Conservation (phyloP, 2,797 vertebrate genomes). For the Thalassophryne amazonica region DNA sequence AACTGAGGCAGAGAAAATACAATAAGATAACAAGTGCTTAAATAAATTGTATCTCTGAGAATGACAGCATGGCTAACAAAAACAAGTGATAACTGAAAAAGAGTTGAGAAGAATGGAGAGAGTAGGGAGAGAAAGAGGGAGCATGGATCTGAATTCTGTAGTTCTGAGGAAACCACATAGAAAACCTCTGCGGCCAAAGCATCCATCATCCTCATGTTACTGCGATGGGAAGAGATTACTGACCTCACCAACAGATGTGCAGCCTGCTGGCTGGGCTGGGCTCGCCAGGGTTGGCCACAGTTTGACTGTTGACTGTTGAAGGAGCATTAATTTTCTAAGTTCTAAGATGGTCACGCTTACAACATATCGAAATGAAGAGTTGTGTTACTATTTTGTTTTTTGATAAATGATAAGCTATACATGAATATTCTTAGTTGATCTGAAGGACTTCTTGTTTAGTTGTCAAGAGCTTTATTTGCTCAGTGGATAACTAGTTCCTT, state of each 20-base stretch:
- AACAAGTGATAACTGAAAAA: conserved; percentile 17
- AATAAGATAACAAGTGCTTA: background rate
- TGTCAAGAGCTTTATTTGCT: too few relatives aligned
- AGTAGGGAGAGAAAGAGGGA: conserved; percentile 29
- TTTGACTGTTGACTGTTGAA: conserved; percentile 18
- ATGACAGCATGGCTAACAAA: conserved; percentile 20
- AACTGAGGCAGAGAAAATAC: background rate
- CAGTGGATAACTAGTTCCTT: too few relatives aligned
- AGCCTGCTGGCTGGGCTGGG: conserved; percentile 46
- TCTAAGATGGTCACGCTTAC: conserved; percentile 2
- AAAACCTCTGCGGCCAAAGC: conserved; percentile 67
- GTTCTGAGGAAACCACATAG: conserved; percentile 59
- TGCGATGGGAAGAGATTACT: conserved; percentile 67
- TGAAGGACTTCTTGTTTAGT: too few relatives aligned
- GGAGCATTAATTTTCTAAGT: conserved; percentile 15
- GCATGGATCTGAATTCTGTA: conserved; percentile 39
- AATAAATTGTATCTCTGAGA: conserved; percentile 11
- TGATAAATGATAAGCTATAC: too few relatives aligned
- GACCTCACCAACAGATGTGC: conserved; percentile 81
- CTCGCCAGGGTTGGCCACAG: conserved; percentile 21
- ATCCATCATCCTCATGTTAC: conserved; percentile 76
- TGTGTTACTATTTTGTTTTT: background rate
- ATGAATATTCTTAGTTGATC: too few relatives aligned
- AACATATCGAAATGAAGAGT: background rate
- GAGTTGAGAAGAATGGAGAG: conserved; percentile 33